Percentiles rank a stretch among this genome's conserved stretches.
phyloP scores from a whole-genome alignment of 2,113 vertebrate species.

The Gavia stellata region DNA sequence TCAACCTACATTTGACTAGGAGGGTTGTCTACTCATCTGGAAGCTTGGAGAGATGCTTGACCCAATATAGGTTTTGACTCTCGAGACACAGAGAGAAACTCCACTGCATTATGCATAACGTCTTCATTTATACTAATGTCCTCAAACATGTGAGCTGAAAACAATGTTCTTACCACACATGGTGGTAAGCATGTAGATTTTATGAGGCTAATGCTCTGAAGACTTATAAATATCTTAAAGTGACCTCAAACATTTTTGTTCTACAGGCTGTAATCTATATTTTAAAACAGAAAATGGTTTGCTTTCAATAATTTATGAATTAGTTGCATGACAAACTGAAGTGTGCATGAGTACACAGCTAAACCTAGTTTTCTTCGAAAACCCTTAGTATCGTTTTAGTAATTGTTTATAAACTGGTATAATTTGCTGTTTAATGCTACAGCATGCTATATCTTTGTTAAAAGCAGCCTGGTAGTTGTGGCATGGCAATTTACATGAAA shows the following conservation, averaged over 20 bases:
- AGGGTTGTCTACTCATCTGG: conserved; percentile 10
- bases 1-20: conserved; percentile 16
- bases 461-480: not conserved
- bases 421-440: not conserved
- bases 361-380: conserved; percentile 40
- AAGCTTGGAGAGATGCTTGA: conserved; percentile 4
- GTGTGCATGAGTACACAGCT: not conserved
- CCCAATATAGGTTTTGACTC: conserved; percentile 11
- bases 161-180: not conserved
- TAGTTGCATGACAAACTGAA: conserved; percentile 49
- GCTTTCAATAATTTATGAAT: conserved; percentile 49
- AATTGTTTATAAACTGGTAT: not conserved
- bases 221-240: conserved; percentile 21
- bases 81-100: not conserved
- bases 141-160: conserved; percentile 27
- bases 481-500: not conserved
- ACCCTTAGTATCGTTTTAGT: not conserved
- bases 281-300: conserved; percentile 50
- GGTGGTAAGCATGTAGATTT: conserved; percentile 7
- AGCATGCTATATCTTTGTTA: not conserved
- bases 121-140: conserved; percentile 23
- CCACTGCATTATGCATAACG: conserved; percentile 33
- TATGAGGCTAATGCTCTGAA: conserved; percentile 29
- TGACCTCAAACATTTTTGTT: conserved; percentile 34
- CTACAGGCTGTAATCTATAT: conserved; percentile 38